Percentiles rank a stretch among this genome's conserved stretches.
Conservation (phyloP, 2,797 vertebrate genomes). For the Meda fulgida region DNA sequence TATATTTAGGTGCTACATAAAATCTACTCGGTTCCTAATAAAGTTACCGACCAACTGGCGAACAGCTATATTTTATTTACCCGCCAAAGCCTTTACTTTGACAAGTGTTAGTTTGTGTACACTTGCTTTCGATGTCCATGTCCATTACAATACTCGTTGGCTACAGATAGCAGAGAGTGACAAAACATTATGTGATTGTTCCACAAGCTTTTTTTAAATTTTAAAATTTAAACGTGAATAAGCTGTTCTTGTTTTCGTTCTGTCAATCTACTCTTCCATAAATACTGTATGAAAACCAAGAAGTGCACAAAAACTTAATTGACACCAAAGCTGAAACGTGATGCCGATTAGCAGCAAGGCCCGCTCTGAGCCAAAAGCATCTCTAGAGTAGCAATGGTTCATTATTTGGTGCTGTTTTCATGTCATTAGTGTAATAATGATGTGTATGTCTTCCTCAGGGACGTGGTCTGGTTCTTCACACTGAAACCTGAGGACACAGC, state of each 20-base stretch:
- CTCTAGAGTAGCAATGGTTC: background rate
- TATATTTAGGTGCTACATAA: background rate
- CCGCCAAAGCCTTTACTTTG: background rate
- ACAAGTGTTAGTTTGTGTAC: background rate
- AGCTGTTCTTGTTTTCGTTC: conserved; percentile 13
- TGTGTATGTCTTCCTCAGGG: conserved; percentile 38
- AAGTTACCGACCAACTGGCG: too few species aligned
- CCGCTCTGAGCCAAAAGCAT: background rate
- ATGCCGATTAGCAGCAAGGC: background rate
- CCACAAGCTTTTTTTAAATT: background rate
- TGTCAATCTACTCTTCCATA: conserved; percentile 7
- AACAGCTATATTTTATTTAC: background rate
- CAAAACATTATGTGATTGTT: background rate
- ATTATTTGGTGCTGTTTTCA: conserved; percentile 28
- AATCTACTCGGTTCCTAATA: background rate
- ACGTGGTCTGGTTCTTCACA: conserved; percentile 14
- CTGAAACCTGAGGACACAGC: conserved; percentile 46
- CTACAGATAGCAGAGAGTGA: background rate
- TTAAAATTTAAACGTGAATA: conserved; percentile 2
- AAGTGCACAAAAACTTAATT: conserved; percentile 26
- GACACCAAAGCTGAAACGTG: conserved; percentile 7
- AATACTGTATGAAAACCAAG: conserved; percentile 16
- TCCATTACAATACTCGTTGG: background rate
- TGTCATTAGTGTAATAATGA: conserved; percentile 40
- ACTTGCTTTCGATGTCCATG: background rate